Evolutionary conservation across 2,113 vertebrate genomes (phyloP).

Genomic region (Bufo gargarizans): DNA sequence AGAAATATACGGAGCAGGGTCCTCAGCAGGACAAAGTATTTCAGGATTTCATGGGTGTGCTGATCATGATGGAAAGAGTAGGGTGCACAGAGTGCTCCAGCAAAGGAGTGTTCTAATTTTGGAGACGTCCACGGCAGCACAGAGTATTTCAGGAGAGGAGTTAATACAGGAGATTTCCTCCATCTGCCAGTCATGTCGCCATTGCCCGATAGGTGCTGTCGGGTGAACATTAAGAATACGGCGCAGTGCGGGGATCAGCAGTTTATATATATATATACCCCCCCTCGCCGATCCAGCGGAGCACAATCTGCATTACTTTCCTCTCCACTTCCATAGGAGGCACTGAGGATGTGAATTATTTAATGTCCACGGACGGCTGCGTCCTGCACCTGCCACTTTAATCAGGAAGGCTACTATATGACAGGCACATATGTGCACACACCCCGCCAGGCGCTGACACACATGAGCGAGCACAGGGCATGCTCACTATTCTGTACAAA

Average conservation of each 20-base stretch:
- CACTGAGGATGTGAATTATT: slow-evolving; percentile 66
- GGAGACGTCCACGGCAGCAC: not conserved
- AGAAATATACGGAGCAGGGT: not conserved
- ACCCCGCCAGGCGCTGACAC: not conserved
- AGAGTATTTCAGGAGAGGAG: not conserved
- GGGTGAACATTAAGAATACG: not conserved
- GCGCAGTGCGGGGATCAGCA: not conserved
- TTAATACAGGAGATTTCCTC: not conserved
- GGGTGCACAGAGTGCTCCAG: too few relatives aligned
- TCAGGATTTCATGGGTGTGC: not conserved
- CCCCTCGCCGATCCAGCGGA: not conserved
- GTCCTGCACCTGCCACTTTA: slow-evolving; percentile 56
- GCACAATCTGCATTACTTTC: slow-evolving; percentile 23
- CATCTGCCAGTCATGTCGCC: not conserved
- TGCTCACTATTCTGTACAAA: slow-evolving; percentile 13
- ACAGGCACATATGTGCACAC: not conserved
- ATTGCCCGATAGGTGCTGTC: not conserved
- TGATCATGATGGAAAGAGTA: too few relatives aligned
- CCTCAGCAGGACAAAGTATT: not conserved
- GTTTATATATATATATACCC: not conserved
- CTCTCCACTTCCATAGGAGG: slow-evolving; percentile 3
- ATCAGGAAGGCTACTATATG: slow-evolving; percentile 48
- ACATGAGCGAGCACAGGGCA: slow-evolving; percentile 27
- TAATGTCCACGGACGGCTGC: slow-evolving; percentile 35
- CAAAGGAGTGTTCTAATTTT: too few relatives aligned